Evolutionary conservation across 2,888 invertebrate genomes (phyloP).

Genomic region (Parnassius mnemosyne): DNA sequence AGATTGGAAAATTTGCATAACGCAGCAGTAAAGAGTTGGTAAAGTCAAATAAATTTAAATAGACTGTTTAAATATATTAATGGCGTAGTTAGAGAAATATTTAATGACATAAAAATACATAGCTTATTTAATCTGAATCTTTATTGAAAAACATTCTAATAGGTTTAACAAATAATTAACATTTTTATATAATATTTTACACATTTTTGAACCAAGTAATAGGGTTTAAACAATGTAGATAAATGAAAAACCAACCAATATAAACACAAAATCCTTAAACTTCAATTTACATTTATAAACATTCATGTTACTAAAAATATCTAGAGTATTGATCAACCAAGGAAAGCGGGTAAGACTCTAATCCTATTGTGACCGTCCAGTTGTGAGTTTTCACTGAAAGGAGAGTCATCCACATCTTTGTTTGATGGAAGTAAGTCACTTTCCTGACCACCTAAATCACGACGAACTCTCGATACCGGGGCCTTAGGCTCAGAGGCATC

Average conservation of each 20-base stretch:
- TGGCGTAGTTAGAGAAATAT: too few species aligned
- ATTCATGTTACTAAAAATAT: neutral
- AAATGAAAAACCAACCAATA: neutral
- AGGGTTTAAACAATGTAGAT: slow-evolving; percentile 25
- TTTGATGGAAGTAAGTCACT: slow-evolving; percentile 63
- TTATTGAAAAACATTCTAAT: slow-evolving; percentile 18
- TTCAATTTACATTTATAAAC: too few species aligned
- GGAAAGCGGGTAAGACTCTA: slow-evolving; percentile 66
- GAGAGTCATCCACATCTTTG: slow-evolving; percentile 57
- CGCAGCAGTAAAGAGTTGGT: too few species aligned
- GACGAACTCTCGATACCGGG: slow-evolving; percentile 40
- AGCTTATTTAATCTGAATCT: slow-evolving; percentile 7
- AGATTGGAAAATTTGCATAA: too few species aligned
- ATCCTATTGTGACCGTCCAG: slow-evolving; percentile 63
- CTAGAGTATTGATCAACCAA: slow-evolving; percentile 48
- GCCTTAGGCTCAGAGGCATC: slow-evolving; percentile 50
- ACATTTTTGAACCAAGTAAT: neutral
- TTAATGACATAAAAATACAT: neutral
- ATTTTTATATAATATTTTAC: slow-evolving; percentile 2
- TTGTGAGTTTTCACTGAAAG: slow-evolving; percentile 58
- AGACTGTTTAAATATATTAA: too few species aligned
- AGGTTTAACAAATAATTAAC: slow-evolving; percentile 3
- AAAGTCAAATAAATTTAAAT: too few species aligned
- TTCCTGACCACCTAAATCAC: slow-evolving; percentile 60
- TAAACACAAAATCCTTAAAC: slow-evolving; percentile 10